Percentiles rank a stretch among this genome's conserved stretches.
These are phyloP conservation scores for Rhabdophis nuchalis DNA, from an alignment of 2,797 vertebrate species.

Conservation along the genomic window DNA sequence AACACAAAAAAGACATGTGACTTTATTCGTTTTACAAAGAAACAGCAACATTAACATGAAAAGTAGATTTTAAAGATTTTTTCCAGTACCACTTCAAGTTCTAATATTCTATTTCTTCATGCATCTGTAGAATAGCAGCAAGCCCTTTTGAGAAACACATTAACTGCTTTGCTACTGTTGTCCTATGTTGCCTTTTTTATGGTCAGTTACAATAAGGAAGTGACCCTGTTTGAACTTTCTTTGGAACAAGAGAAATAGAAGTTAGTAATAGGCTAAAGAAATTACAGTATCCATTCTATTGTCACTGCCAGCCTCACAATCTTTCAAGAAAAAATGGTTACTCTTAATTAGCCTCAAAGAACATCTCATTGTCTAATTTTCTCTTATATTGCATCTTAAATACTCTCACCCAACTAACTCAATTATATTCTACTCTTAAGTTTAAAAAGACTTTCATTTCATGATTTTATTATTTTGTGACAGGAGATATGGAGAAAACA, in stretches of 20 bases:
- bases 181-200: background rate
- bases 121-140: background rate
- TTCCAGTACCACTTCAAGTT: background rate
- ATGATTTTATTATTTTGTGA: background rate
- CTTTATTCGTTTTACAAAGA: background rate
- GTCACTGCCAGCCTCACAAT: conserved; percentile 16
- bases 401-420: background rate
- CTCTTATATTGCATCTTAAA: background rate
- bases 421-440: background rate
- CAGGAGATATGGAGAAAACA: background rate
- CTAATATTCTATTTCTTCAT: background rate
- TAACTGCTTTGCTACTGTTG: background rate
- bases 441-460: background rate
- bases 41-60: background rate
- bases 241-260: conserved; percentile 33
- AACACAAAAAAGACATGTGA: background rate
- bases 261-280: conserved; percentile 50
- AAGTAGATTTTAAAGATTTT: background rate
- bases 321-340: conserved; percentile 1
- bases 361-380: background rate
- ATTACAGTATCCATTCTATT: conserved; percentile 31
- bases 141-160: background rate
- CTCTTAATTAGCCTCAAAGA: background rate
- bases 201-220: conserved; percentile 39
- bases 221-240: conserved; percentile 48